A percentile compares a stretch with the other conserved stretches of the same genome.
phyloP scores from a whole-genome alignment of 2,113 vertebrate genomes.

The Rallus limicola region DNA sequence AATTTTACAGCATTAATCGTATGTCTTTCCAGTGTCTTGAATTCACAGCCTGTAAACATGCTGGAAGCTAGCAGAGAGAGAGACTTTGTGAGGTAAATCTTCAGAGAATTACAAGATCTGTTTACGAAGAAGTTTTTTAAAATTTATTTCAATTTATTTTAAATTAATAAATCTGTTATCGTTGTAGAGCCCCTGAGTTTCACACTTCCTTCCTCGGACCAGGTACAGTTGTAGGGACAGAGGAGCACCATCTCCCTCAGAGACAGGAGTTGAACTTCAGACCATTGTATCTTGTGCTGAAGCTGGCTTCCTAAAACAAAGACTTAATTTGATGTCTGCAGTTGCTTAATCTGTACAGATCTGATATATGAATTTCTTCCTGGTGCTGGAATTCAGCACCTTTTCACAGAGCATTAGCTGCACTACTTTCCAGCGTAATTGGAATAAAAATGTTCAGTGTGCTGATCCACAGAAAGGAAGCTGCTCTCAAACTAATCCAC shows the following conservation, averaged over 20 bases:
- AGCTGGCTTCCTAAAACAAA: background rate
- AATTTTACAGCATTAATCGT: background rate
- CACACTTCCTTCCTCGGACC: background rate
- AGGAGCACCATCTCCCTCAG: background rate
- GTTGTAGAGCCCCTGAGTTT: background rate
- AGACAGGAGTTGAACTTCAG: background rate
- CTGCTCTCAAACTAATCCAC: background rate
- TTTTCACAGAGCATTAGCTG: background rate
- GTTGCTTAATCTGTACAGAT: background rate
- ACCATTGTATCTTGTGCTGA: background rate
- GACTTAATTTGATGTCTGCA: background rate
- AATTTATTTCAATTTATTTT: too few relatives aligned
- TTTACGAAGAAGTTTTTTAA: background rate
- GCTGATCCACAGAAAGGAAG: background rate
- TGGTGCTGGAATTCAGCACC: background rate
- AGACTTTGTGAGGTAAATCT: background rate
- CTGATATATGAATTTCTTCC: background rate
- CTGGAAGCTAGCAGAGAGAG: background rate
- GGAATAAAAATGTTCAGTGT: background rate
- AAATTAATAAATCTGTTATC: background rate
- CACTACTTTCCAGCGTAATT: background rate
- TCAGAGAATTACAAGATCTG: background rate
- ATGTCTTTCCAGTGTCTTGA: background rate
- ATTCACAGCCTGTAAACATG: background rate
- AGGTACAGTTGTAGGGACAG: background rate